Evolutionary conservation across 1,140 invertebrate species (phyloP).

Genomic region (Drosophila sturtevanti): DNA sequence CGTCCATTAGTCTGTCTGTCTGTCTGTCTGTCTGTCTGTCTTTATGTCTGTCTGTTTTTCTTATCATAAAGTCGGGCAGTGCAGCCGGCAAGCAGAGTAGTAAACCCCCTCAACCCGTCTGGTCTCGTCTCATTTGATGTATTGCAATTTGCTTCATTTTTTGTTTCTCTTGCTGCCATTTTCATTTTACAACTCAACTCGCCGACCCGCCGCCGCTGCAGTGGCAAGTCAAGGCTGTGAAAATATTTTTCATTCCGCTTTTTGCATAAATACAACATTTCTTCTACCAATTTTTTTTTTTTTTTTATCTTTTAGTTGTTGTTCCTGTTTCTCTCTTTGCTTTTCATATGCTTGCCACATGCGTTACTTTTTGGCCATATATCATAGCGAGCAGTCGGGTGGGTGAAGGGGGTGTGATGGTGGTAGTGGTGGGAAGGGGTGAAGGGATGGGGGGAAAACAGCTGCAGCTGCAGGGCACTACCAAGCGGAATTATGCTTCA

Average conservation of each 20-base stretch:
- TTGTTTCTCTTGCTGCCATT: constrained; percentile 32
- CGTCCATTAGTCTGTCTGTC: constrained; percentile 16
- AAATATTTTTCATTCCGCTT: constrained; percentile 77
- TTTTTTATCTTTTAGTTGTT: constrained; percentile 11
- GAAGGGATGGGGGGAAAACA: constrained; percentile 2
- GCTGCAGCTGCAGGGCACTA: constrained; percentile 20
- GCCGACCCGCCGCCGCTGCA: constrained; percentile 39
- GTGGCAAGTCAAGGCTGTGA: constrained; percentile 73
- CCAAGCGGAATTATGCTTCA: constrained; percentile 65
- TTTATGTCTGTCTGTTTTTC: constrained; percentile 54
- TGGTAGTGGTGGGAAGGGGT: not conserved
- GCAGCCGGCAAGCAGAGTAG: constrained; percentile 49
- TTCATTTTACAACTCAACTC: constrained; percentile 61
- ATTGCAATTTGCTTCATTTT: constrained; percentile 60
- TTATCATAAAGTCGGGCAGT: constrained; percentile 65
- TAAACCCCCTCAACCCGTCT: constrained; percentile 5
- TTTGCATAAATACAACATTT: constrained; percentile 80
- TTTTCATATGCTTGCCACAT: constrained; percentile 76
- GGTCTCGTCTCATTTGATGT: constrained; percentile 59
- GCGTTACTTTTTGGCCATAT: constrained; percentile 66
- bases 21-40: constrained; percentile 18
- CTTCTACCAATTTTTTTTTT: constrained; percentile 18
- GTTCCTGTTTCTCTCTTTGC: constrained; percentile 27
- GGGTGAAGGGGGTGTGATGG: not conserved
- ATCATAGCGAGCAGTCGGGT: constrained; percentile 38